phyloP scores from a whole-genome alignment of 2,888 invertebrate genomes.

The Agriopis marginaria region DNA sequence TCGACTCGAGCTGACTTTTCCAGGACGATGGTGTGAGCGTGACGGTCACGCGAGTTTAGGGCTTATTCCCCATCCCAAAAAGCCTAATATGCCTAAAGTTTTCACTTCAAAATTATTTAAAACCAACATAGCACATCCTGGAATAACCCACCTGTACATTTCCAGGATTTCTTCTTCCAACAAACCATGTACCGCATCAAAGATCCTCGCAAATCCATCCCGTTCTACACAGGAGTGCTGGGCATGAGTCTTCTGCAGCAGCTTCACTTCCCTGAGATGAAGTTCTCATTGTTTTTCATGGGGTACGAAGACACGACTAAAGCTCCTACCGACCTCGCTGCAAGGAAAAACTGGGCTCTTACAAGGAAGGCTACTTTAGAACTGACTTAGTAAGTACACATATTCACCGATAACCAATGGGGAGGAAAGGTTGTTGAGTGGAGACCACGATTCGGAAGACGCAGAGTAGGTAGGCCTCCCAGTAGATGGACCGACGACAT shows the following conservation, averaged over 20 bases:
- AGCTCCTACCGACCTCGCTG: constrained; percentile 90
- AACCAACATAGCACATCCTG: neutral
- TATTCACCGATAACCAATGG: too few relatives aligned
- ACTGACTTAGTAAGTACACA: constrained; percentile 96
- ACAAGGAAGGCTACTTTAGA: constrained; percentile 95
- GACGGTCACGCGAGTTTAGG: too few relatives aligned
- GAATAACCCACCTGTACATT: constrained; percentile 33
- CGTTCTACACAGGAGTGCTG: constrained; percentile 96
- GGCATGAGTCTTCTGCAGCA: constrained; percentile 97
- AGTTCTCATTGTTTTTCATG: constrained; percentile 95
- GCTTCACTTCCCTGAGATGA: constrained; percentile 94
- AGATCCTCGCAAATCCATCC: constrained; percentile 94
- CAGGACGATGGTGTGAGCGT: too few relatives aligned
- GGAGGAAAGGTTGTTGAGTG: too few relatives aligned
- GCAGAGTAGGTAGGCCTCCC: too few relatives aligned
- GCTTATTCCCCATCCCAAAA: too few relatives aligned
- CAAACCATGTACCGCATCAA: constrained; percentile 99
- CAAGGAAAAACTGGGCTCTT: constrained; percentile 92
- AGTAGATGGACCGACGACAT: too few relatives aligned
- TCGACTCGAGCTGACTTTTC: too few relatives aligned
- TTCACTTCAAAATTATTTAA: neutral
- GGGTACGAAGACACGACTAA: constrained; percentile 91
- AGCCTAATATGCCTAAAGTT: too few relatives aligned
- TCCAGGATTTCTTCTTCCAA: constrained; percentile 96
- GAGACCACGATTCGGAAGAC: too few relatives aligned